These are phyloP conservation scores for Xiphydria camelus DNA, from an alignment of 2,888 invertebrate species.

Conservation along the genomic window DNA sequence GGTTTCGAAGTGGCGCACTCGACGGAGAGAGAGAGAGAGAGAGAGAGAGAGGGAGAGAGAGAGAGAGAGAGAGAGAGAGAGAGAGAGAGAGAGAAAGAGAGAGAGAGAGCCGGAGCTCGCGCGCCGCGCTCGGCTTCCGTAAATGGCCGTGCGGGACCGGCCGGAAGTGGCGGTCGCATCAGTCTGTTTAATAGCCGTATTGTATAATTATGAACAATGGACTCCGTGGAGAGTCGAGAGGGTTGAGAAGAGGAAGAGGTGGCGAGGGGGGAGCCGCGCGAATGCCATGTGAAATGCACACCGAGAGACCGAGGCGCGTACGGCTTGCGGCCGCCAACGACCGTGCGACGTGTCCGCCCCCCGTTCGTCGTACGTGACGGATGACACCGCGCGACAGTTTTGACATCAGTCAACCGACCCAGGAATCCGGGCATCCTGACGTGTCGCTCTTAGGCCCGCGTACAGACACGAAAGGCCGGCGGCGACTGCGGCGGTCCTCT, in stretches of 20 bases:
- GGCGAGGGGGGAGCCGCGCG: conserved; percentile 17
- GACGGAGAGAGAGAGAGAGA: background rate
- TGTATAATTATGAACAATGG: conserved; percentile 58
- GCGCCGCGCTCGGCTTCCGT: conserved; percentile 44
- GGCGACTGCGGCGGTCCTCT: too few relatives aligned
- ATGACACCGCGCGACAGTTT: conserved; percentile 49
- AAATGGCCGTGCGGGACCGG: conserved; percentile 45
- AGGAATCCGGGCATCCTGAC: too few relatives aligned
- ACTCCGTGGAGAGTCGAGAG: conserved; percentile 10
- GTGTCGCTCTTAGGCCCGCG: too few relatives aligned
- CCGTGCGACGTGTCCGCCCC: conserved; percentile 42
- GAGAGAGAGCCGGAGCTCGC: conserved; percentile 28
- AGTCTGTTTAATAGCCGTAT: conserved; percentile 59
- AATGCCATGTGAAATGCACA: conserved; percentile 37
- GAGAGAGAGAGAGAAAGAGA: conserved; percentile 12
- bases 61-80: conserved; percentile 6
- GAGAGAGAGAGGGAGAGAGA: conserved; percentile 11
- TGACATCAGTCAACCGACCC: conserved; percentile 33
- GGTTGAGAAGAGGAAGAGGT: conserved; percentile 9
- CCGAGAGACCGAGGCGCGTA: conserved; percentile 34
- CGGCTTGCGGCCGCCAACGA: conserved; percentile 38
- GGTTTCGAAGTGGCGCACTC: too few relatives aligned
- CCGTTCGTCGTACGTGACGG: conserved; percentile 49
- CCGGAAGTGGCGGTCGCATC: conserved; percentile 56
- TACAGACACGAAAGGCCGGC: too few relatives aligned